phyloP scores from a whole-genome alignment of 64 coral and sea anemone species.

The Porites australiensis region DNA sequence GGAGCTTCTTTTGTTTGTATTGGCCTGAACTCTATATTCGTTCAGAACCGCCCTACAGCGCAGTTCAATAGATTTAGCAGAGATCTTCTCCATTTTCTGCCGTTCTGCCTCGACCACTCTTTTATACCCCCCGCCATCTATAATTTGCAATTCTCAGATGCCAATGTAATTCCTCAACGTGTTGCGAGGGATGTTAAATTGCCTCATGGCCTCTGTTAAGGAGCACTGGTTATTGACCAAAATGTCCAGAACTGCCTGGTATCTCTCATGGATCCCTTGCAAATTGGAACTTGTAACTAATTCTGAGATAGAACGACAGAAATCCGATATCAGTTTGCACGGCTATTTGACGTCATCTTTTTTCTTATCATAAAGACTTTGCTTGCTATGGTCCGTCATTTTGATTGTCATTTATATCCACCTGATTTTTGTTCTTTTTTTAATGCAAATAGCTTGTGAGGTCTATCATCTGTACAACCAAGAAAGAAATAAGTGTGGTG shows the following conservation, averaged over 20 bases:
- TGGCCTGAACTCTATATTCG: not conserved
- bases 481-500: not conserved
- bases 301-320: constrained; percentile 8
- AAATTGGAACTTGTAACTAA: constrained; percentile 18
- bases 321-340: not conserved
- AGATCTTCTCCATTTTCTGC: not conserved
- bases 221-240: constrained; percentile 23
- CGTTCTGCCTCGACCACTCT: constrained; percentile 3
- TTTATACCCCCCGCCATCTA: not conserved
- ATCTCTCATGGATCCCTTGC: constrained; percentile 25
- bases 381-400: not conserved
- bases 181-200: not conserved
- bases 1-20: constrained; percentile 17
- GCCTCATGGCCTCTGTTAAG: constrained; percentile 15
- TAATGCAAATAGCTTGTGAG: not conserved
- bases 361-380: constrained; percentile 6
- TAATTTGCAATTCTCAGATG: not conserved
- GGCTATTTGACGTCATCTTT: constrained; percentile 2
- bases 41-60: not conserved
- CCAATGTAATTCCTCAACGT: constrained; percentile 1
- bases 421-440: not conserved
- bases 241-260: constrained; percentile 3
- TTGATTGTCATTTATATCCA: constrained; percentile 3
- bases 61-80: not conserved
- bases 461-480: constrained; percentile 10